Conservation (phyloP, 2,113 vertebrate genomes). For the Speoplatyrhinus poulsoni region DNA sequence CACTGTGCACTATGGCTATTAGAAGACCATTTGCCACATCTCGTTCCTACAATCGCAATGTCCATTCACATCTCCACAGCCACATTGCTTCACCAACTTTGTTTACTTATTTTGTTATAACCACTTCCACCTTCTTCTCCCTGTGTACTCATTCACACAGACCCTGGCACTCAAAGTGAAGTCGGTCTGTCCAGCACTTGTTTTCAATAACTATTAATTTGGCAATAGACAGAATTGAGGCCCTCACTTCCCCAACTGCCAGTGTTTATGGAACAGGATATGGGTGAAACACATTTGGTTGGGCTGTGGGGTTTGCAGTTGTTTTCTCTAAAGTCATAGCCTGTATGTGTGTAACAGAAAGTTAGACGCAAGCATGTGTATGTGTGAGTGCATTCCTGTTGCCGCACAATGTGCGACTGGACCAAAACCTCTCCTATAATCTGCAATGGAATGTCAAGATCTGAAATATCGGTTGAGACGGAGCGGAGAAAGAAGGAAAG, state of each 20-base stretch:
- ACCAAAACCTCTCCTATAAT: conserved; percentile 37
- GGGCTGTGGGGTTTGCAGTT: conserved; percentile 53
- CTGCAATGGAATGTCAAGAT: conserved; percentile 54
- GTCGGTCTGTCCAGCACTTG: not conserved
- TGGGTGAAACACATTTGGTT: conserved; percentile 52
- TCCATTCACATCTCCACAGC: no score
- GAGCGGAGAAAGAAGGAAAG: conserved; percentile 1
- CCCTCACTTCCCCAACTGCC: conserved; percentile 20
- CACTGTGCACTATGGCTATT: no score
- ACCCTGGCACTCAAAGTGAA: no score
- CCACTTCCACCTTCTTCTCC: no score
- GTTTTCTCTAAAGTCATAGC: conserved; percentile 47
- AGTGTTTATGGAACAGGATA: conserved; percentile 62
- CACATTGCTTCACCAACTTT: no score
- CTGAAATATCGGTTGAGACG: conserved; percentile 25
- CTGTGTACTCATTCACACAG: no score
- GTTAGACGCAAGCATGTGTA: conserved; percentile 6
- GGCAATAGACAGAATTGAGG: conserved; percentile 18
- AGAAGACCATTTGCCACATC: no score
- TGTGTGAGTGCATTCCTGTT: conserved; percentile 3
- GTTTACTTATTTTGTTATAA: no score
- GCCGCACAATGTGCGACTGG: conserved; percentile 33
- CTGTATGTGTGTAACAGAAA: conserved; percentile 40
- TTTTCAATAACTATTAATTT: conserved; percentile 57
- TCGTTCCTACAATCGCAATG: no score